Conservation (phyloP, 2,888 invertebrate species). For the Cerastis leucographa region DNA sequence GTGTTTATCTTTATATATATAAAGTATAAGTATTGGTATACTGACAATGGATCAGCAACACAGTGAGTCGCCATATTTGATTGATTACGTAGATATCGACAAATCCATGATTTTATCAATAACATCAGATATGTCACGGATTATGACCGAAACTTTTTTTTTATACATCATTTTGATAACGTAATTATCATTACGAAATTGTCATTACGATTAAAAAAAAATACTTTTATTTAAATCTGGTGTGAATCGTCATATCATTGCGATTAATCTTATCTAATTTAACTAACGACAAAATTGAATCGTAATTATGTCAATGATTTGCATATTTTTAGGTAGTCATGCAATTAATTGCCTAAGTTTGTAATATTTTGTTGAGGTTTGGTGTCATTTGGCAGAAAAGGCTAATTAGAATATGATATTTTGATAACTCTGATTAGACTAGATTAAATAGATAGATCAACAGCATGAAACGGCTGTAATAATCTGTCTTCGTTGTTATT, state of each 20-base stretch:
- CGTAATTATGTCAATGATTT: neutral
- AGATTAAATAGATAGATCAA: neutral
- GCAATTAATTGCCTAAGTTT: neutral
- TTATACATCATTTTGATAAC: too few species aligned
- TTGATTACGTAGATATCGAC: too few species aligned
- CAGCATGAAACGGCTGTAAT: neutral
- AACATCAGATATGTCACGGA: too few species aligned
- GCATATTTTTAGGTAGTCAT: neutral
- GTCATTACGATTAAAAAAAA: too few species aligned
- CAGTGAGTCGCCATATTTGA: too few species aligned
- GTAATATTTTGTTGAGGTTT: conserved; percentile 10
- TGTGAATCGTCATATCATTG: neutral
- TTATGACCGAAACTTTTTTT: too few species aligned
- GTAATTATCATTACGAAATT: too few species aligned
- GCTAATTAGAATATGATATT: neutral
- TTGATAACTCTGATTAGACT: neutral
- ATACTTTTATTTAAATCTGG: too few species aligned
- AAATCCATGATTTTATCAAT: too few species aligned
- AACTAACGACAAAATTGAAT: neutral
- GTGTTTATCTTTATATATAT: too few species aligned
- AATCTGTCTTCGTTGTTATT: neutral
- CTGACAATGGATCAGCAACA: too few species aligned
- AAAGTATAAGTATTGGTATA: too few species aligned
- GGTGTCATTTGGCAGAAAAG: neutral
- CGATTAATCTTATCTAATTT: neutral